Percentiles rank a stretch among this genome's conserved stretches.
Evolutionary conservation across 1,140 invertebrate genomes (phyloP).

Genomic region (Drosophila erecta): DNA sequence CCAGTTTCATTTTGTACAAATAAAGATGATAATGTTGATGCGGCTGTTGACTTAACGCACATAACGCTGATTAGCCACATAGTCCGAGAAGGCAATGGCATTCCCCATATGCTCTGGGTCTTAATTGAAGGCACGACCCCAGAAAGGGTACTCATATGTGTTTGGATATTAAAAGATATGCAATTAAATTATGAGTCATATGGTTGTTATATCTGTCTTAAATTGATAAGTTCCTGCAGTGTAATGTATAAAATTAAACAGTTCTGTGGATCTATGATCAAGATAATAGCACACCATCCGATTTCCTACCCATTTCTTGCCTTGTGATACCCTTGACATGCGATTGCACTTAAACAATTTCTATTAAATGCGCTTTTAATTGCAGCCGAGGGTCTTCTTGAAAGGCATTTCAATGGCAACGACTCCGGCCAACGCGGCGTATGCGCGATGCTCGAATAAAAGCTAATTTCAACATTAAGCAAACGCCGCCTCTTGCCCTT

Average conservation of each 20-base stretch:
- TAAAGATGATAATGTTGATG: slow-evolving; percentile 70
- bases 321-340: slow-evolving; percentile 46
- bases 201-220: no score
- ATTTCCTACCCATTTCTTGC: slow-evolving; percentile 17
- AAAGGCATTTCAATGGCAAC: slow-evolving; percentile 50
- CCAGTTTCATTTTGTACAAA: slow-evolving; percentile 67
- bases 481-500: slow-evolving; percentile 28
- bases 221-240: no score
- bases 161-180: background rate
- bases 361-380: slow-evolving; percentile 71
- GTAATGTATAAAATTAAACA: no score
- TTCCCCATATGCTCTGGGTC: slow-evolving; percentile 2
- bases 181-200: no score
- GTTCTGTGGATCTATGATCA: background rate
- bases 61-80: slow-evolving; percentile 61
- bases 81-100: slow-evolving; percentile 11
- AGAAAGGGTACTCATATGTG: background rate
- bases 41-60: slow-evolving; percentile 69
- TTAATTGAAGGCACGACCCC: slow-evolving; percentile 14
- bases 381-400: slow-evolving; percentile 43
- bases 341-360: slow-evolving; percentile 62
- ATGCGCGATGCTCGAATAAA: slow-evolving; percentile 34
- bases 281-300: background rate
- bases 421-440: slow-evolving; percentile 34
- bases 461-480: slow-evolving; percentile 55